A percentile compares a stretch with the other conserved stretches of the same genome.
Evolutionary conservation across 2,113 vertebrate genomes (phyloP).

Genomic region (Eubucco bourcierii): DNA sequence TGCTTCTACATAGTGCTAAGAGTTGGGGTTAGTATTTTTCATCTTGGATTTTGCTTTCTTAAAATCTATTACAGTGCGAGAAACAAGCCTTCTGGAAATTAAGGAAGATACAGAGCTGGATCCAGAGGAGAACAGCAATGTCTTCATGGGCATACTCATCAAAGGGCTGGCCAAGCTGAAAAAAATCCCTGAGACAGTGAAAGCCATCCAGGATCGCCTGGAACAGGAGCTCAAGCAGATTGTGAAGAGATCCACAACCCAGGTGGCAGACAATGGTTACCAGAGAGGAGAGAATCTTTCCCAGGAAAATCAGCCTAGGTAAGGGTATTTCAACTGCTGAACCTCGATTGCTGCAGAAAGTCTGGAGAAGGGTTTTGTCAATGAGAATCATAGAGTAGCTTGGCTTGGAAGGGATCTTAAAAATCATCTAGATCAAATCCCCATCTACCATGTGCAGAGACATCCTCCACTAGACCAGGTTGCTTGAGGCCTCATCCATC

Average conservation of each 20-base stretch:
- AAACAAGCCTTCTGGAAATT: slow-evolving; percentile 82
- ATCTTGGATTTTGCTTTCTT: neutral
- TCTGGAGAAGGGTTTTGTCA: neutral
- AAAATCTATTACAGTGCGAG: slow-evolving; percentile 74
- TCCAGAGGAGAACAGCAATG: slow-evolving; percentile 92
- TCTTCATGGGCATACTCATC: slow-evolving; percentile 97
- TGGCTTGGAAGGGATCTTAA: neutral
- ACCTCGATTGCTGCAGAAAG: neutral
- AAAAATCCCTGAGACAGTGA: slow-evolving; percentile 94
- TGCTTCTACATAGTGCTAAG: neutral
- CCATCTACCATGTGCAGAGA: too few species aligned
- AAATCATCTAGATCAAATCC: too few species aligned
- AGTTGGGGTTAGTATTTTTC: neutral
- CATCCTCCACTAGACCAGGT: too few species aligned
- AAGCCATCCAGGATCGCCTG: slow-evolving; percentile 93
- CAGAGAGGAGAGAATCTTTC: slow-evolving; percentile 89
- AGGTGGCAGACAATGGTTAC: slow-evolving; percentile 93
- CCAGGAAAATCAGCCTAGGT: slow-evolving; percentile 94
- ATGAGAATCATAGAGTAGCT: neutral
- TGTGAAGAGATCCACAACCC: slow-evolving; percentile 94
- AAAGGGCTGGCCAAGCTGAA: slow-evolving; percentile 93
- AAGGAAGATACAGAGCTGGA: slow-evolving; percentile 88
- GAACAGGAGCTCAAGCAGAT: slow-evolving; percentile 97
- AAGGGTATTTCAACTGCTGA: neutral
- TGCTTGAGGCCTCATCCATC: too few species aligned